phyloP scores from a whole-genome alignment of 2,113 vertebrate genomes.

The Cichladusa arquata region DNA sequence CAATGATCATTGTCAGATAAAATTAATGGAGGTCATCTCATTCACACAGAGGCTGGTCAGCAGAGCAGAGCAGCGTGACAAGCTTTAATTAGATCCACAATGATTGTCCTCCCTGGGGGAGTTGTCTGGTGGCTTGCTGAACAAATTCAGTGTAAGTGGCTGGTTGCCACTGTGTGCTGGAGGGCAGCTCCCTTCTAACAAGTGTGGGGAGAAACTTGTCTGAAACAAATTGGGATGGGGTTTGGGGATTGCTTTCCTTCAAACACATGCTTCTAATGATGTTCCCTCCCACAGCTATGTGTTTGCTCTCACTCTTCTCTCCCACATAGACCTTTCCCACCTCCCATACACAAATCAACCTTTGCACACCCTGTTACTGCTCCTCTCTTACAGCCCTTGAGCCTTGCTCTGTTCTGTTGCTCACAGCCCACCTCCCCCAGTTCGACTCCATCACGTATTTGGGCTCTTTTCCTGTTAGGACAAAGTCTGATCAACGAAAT shows the following conservation, averaged over 20 bases:
- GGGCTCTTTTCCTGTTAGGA: background rate
- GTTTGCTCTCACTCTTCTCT: background rate
- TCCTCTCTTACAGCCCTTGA: background rate
- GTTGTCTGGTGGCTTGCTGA: background rate
- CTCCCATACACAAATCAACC: background rate
- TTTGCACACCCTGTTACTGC: background rate
- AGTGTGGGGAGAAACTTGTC: background rate
- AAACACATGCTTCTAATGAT: background rate
- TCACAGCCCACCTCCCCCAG: accelerated
- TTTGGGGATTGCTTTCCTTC: background rate
- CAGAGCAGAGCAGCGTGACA: background rate
- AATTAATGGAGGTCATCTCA: background rate
- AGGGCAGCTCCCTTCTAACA: background rate
- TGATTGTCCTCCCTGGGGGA: background rate
- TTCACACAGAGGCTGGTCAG: background rate
- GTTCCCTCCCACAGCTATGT: background rate
- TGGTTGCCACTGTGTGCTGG: accelerated
- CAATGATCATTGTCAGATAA: background rate
- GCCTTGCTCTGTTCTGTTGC: background rate
- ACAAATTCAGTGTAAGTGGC: background rate
- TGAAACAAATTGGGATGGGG: background rate
- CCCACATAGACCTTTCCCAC: background rate
- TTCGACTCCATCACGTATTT: background rate
- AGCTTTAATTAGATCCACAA: constrained; percentile 35
- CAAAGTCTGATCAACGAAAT: background rate